phyloP scores from a whole-genome alignment of 2,797 vertebrate genomes.

The Alfaro cultratus region DNA sequence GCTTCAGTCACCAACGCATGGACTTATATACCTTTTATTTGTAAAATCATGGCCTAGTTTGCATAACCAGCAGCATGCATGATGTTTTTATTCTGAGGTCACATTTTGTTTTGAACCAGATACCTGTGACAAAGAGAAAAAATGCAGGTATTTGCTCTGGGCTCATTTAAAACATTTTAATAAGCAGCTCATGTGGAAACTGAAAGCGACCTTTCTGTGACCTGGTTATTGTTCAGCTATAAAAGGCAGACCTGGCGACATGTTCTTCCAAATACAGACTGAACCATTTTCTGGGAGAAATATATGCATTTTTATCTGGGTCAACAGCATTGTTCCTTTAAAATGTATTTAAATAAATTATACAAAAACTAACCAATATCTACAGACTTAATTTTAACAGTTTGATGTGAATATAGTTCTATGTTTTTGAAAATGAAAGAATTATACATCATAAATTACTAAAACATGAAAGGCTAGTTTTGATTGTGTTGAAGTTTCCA shows the following conservation, averaged over 20 bases:
- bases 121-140: slow-evolving; percentile 23
- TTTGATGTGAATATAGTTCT: background rate
- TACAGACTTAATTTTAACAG: background rate
- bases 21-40: slow-evolving; percentile 19
- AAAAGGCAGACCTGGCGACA: slow-evolving; percentile 17
- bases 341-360: background rate
- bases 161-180: slow-evolving; percentile 29
- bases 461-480: background rate
- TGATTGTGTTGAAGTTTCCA: background rate
- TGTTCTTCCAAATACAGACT: background rate
- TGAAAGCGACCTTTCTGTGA: slow-evolving; percentile 29
- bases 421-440: background rate
- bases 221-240: slow-evolving; percentile 15
- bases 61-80: slow-evolving; percentile 30
- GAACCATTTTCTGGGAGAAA: slow-evolving; percentile 2
- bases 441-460: background rate
- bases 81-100: slow-evolving; percentile 12
- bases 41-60: slow-evolving; percentile 50
- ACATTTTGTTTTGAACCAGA: slow-evolving; percentile 8
- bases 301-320: background rate
- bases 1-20: slow-evolving; percentile 26
- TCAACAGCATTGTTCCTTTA: background rate
- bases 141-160: slow-evolving; percentile 16
- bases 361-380: background rate
- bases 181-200: slow-evolving; percentile 7